Evolutionary conservation across 2,113 vertebrate species (phyloP).

Genomic region (Poeciliopsis turrubarensis): DNA sequence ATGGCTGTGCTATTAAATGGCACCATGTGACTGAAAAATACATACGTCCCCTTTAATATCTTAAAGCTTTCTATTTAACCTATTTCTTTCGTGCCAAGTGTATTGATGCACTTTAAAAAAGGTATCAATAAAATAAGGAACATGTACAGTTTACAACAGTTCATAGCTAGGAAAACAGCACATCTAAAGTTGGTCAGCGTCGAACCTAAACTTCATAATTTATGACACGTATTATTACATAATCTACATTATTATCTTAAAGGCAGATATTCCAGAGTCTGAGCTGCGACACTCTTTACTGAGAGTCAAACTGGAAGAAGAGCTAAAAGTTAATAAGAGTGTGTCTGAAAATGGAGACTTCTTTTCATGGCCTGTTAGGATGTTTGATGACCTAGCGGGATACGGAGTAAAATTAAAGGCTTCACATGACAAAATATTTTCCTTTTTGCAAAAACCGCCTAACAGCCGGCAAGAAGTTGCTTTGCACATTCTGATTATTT

Average conservation of each 20-base stretch:
- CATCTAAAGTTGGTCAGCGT: not conserved
- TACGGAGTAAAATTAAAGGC: not conserved
- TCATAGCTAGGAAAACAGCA: no score
- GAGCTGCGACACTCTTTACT: no score
- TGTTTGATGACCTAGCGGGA: not conserved
- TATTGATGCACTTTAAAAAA: no score
- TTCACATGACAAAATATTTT: not conserved
- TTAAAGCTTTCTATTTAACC: no score
- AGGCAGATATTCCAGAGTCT: not conserved
- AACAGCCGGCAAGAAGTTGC: not conserved
- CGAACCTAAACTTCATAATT: not conserved
- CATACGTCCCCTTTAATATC: no score
- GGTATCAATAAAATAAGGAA: no score
- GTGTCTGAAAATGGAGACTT: not conserved
- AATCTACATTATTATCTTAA: not conserved
- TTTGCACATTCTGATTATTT: not conserved
- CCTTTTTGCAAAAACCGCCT: not conserved
- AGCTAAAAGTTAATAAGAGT: no score
- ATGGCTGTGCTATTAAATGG: no score
- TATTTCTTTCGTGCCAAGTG: no score
- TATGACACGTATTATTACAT: not conserved
- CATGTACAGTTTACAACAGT: no score
- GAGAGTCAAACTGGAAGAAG: no score
- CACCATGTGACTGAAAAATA: no score
- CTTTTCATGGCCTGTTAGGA: not conserved